Evolutionary conservation across 2,113 vertebrate genomes (phyloP), one percentile per base, ranked within the genome.

Genomic region (Myrmophylax atrothorax): DNA sequence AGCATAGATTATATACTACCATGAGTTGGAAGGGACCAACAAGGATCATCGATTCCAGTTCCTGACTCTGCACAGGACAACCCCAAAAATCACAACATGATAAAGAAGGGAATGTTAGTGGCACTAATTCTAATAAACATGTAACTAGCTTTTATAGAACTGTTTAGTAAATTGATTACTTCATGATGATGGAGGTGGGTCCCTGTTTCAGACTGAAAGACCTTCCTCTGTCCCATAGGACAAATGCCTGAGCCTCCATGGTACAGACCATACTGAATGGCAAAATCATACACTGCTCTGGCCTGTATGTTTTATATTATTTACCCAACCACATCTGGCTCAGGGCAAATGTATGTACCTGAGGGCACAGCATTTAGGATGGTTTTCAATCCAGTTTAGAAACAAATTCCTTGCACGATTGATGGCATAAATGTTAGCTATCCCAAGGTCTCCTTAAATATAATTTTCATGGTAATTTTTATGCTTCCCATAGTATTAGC

Each of bases 11-110:
- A 82, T 3, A 47, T 29, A 83, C 40, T 5, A 53, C 4, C 3
- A 1, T 0, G 0, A 75, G 33, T 7, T 67, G 23, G 38, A 67
- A 75, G 46, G 0, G 0, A n/a, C 4, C 12, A 19, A 42, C 9
- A 44, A 33, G 29, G 63, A 66, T 16, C 29, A 68, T 25, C 2
- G 17, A 7, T 20, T 26, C 28, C 46, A 75, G 0, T n/a, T 47
- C 38, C 28, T 31, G 14, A 13, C 17, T 60, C 46, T 40, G 19
- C 20, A 60, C 7, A 47, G 14, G 46, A 53, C 19, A 55, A 29
- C 13, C 6, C 13, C 29, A 53, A 68, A 76, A 62, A 47, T 35
- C 24, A 52, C 13, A 31, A 14, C 19, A 31, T 8, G 19, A 40
- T 60, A 40, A 53, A 60, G 31, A 31, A 47, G n/a, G 5, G 16